Percentiles rank a stretch among this genome's conserved stretches.
Conservation (phyloP, 2,113 vertebrate genomes). For the Porphyrio hochstetteri region DNA sequence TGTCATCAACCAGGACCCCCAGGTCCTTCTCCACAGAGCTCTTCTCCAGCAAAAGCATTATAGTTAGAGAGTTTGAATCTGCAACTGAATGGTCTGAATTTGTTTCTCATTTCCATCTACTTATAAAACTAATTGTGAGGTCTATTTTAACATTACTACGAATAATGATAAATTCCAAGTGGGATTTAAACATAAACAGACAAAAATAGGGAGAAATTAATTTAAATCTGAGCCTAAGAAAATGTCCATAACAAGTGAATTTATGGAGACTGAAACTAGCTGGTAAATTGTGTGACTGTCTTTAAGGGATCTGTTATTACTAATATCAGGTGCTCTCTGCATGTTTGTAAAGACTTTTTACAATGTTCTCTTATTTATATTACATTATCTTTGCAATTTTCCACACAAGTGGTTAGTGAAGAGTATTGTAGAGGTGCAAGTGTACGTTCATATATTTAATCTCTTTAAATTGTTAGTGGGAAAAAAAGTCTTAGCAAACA, state of each 20-base stretch:
- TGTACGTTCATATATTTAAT: not conserved
- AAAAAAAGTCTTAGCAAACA: not conserved
- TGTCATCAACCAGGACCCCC: too few relatives aligned
- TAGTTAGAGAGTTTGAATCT: not conserved
- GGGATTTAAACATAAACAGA: not conserved
- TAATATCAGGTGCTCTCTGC: not conserved
- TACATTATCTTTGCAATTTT: not conserved
- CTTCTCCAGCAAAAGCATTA: too few relatives aligned
- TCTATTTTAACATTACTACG: not conserved
- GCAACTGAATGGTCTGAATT: not conserved
- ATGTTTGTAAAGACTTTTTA: not conserved
- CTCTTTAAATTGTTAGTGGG: not conserved
- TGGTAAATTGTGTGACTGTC: not conserved
- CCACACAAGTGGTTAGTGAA: not conserved
- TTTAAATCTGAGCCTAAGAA: not conserved
- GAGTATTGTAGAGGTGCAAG: not conserved
- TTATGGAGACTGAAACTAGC: not conserved
- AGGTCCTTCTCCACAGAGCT: too few relatives aligned
- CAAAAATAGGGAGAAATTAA: not conserved
- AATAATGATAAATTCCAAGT: not conserved
- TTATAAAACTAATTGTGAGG: not conserved
- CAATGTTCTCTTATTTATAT: not conserved
- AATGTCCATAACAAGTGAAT: not conserved
- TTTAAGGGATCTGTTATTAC: not conserved
- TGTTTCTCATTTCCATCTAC: not conserved